phyloP scores from a whole-genome alignment of 2,888 invertebrate genomes.

The Lithophane semibrunnea region DNA sequence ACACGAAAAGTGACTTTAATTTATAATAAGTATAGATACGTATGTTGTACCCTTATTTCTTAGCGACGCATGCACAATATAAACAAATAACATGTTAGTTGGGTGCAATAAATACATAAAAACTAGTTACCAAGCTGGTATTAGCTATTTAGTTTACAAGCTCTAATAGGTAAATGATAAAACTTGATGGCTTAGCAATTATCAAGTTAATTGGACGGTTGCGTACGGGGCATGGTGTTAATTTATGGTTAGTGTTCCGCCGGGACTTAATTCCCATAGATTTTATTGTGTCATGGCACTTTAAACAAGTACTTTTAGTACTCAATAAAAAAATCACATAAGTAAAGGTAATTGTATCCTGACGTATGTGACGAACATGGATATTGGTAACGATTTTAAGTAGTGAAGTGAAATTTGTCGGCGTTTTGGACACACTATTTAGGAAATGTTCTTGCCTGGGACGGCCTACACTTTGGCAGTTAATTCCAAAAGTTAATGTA shows the following conservation, averaged over 20 bases:
- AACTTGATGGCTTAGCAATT: constrained; percentile 45
- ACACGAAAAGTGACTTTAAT: too few relatives aligned
- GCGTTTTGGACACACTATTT: background rate
- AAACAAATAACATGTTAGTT: background rate
- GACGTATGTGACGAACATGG: background rate
- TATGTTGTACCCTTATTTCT: background rate
- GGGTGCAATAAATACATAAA: background rate
- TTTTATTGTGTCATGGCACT: constrained; percentile 20
- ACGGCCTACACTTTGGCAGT: background rate
- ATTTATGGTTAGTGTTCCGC: constrained; percentile 9
- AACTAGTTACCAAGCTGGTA: background rate
- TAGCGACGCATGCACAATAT: too few relatives aligned
- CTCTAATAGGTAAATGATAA: constrained; percentile 33
- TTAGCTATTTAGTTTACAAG: constrained; percentile 10
- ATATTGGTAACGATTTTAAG: background rate
- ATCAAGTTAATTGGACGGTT: constrained; percentile 42
- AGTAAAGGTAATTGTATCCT: background rate
- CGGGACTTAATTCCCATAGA: constrained; percentile 21
- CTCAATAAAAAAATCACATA: background rate
- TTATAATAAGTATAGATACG: too few relatives aligned
- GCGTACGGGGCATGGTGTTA: constrained; percentile 10
- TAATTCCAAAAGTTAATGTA: background rate
- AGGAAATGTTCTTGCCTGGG: background rate
- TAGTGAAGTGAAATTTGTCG: background rate
- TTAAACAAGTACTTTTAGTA: background rate